Base-by-base conservation (phyloP, 2,888 invertebrate genomes). In the Lottia scabra region DNA sequence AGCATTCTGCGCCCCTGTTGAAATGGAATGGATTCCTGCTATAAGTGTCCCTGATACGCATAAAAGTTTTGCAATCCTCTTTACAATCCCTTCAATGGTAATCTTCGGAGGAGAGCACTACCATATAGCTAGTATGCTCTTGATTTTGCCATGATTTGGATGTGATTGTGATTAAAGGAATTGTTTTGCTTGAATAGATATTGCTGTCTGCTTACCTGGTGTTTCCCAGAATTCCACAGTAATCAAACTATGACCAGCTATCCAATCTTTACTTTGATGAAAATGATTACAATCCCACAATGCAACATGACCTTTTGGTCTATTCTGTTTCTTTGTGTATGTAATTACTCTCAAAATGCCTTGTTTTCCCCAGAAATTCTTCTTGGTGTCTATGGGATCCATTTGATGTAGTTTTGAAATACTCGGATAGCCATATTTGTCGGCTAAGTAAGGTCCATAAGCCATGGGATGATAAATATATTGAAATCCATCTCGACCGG, bases 211-310 rank as follows among this genome's bases (percentile, higher is more conserved):
- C 76, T 78, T 75, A 88, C 87, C 88, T 83, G 87, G 87, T 65
- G 87, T 82, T 73, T 87, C 85, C 88, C 88, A 88, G 84, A 88
- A 87, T 81, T 88, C 87, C 71, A 86, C 87, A 43, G 87, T 84
- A 30, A 88, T 82, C 48, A 88, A 79, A 68, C 77, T 83, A 73
- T 84, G 84, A 38, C 80, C 81, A 13, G 78, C 80, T 27, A 85
- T 85, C 86, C 87, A 87, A 79, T 88, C 87, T 74, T 83, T 83
- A 71, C 85, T 83, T 82, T 88, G 81, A 78, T 85, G 81, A 75
- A 88, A 87, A 72, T 86, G 87, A 77, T 87, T 81, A 75, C 88
- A 88, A 76, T 88, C 87, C 88, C 88, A 88, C 75, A 88, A 83
- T 76, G 84, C 88, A 74, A 87, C 85, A 75, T 87, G 87, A 38